phyloP scores from a whole-genome alignment of 2,113 vertebrate species.

The Mesembrinibis cayennensis region DNA sequence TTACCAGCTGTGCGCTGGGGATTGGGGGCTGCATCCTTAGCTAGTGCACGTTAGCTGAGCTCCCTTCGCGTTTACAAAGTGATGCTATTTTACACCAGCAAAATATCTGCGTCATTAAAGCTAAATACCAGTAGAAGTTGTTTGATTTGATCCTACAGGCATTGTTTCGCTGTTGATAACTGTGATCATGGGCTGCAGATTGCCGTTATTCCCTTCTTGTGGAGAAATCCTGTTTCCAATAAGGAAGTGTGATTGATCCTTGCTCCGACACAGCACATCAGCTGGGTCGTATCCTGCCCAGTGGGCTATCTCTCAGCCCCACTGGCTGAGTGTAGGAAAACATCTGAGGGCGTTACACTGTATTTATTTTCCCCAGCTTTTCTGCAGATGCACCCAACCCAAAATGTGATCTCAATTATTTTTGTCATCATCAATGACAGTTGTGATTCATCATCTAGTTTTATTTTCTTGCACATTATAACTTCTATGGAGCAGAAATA shows the following conservation, averaged over 20 bases:
- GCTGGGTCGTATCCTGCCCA: background rate
- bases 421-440: background rate
- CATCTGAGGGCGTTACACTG: background rate
- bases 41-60: fast-evolving
- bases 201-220: background rate
- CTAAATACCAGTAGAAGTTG: background rate
- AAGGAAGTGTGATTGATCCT: background rate
- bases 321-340: background rate
- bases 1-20: too few species aligned
- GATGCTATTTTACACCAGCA: background rate
- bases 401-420: background rate
- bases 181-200: background rate
- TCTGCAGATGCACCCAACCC: background rate
- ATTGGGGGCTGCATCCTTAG: background rate
- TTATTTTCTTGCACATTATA: background rate
- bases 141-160: background rate
- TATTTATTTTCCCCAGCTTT: background rate
- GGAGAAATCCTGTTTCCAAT: background rate
- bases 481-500: background rate
- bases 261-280: background rate
- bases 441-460: background rate
- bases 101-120: background rate
- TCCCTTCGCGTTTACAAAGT: fast-evolving
- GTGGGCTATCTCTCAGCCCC: background rate
- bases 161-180: background rate